Conservation (phyloP, 2,113 vertebrate species). For the Albula goreensis region DNA sequence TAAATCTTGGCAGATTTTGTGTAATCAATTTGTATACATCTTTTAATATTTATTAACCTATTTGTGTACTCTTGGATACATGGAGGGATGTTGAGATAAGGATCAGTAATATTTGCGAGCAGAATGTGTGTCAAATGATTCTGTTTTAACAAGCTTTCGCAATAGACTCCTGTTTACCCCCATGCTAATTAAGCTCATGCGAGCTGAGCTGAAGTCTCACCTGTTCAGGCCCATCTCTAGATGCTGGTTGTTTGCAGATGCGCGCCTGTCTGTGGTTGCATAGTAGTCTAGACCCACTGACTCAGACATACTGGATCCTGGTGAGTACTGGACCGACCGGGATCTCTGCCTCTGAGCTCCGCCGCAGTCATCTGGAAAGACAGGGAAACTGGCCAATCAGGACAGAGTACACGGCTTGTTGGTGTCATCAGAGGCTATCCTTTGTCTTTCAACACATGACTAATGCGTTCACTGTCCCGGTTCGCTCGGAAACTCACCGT, state of each 20-base stretch:
- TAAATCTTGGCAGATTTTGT: not conserved
- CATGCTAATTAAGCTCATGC: not conserved
- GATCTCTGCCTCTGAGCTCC: constrained; percentile 74
- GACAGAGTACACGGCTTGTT: not conserved
- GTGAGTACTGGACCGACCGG: constrained; percentile 82
- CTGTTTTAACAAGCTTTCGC: not conserved
- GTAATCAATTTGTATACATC: not conserved
- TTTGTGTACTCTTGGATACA: not conserved
- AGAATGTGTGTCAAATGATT: not conserved
- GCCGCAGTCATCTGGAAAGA: constrained; percentile 69
- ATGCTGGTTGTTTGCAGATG: constrained; percentile 58
- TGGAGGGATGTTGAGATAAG: not conserved
- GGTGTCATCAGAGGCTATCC: constrained; percentile 15
- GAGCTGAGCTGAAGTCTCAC: constrained; percentile 38
- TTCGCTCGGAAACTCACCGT: constrained; percentile 70
- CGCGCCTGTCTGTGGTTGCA: constrained; percentile 47
- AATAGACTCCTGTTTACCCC: not conserved
- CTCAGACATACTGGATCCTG: constrained; percentile 79
- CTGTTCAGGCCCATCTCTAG: constrained; percentile 50
- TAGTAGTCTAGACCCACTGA: constrained; percentile 67
- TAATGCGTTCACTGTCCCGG: no score
- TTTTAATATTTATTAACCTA: not conserved
- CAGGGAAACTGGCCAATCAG: constrained; percentile 19
- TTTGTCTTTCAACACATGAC: no score
- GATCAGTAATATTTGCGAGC: not conserved